Evolutionary conservation across 2,888 invertebrate species (phyloP), one percentile per base, ranked within the genome.

Genomic region (Mimumesa dahlbomi): DNA sequence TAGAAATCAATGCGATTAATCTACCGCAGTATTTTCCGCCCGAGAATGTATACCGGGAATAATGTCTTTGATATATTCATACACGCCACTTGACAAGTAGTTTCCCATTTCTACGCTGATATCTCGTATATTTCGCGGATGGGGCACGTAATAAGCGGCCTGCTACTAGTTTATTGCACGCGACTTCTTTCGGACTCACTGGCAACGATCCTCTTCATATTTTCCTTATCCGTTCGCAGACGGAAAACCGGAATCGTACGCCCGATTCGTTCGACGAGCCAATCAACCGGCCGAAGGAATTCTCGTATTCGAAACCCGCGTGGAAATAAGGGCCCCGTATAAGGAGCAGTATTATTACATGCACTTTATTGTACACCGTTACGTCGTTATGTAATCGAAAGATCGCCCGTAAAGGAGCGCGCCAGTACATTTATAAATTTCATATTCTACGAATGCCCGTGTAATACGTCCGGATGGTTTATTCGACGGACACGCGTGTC

Each of bases 161-260:
- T 56, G 65, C 58, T 38, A 56, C 50, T 54, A 46, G 52, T 75
- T 75, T 71, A 67, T 75, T 64, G 56, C 71, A 53, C 43, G 56
- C 58, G 49, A 49, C 56, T 43, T n/a, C 42, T 38, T 61, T 49
- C 42, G 75, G 72, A 72, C 72, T 77, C 74, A 71, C 69, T 73
- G 40, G 52, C 46, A 13, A 14, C 29, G 22, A 22, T 56, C 67
- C 29, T 19, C 42, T 52, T 57, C 13, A 43, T 52, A 42, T 46
- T 56, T 46, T 53, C 45, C 18, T 25, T 11, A 22, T n/a, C 31
- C 40, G 29, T 36, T 25, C 40, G 50, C 50, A 49, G 54, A 29
- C 56, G 69, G 52, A 72, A 73, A 79, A 78, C 77, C 66, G 77
- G 73, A 78, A 73, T 78, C 52, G 48, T 57, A 65, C 45, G 69